phyloP scores from a whole-genome alignment of 2,888 invertebrate genomes.

The Apodemia mormo region DNA sequence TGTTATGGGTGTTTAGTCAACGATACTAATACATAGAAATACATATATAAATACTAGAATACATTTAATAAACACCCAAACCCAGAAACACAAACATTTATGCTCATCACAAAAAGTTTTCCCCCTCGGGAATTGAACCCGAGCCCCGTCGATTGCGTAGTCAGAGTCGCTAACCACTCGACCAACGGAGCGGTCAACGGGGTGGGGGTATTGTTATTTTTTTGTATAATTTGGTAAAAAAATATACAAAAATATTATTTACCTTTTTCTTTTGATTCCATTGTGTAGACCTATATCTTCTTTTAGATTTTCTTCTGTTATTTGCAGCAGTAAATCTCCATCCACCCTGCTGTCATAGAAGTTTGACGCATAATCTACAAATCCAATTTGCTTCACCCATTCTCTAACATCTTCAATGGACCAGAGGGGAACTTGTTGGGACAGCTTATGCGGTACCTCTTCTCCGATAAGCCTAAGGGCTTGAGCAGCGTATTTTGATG shows the following conservation, averaged over 20 bases:
- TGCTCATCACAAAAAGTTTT: too few relatives aligned
- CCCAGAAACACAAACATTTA: too few relatives aligned
- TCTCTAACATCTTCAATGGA: constrained; percentile 97
- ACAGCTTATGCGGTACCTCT: constrained; percentile 97
- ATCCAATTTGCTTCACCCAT: constrained; percentile 99
- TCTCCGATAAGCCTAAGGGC: constrained; percentile 96
- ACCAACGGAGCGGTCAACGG: too few relatives aligned
- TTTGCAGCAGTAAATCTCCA: constrained; percentile 95
- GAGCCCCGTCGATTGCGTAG: too few relatives aligned
- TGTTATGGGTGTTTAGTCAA: too few relatives aligned
- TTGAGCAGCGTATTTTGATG: constrained; percentile 97
- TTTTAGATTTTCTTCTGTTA: constrained; percentile 94
- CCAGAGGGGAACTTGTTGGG: constrained; percentile 99
- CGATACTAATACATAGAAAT: too few relatives aligned
- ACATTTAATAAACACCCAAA: too few relatives aligned
- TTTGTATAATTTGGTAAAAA: background rate
- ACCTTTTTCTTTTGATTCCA: constrained; percentile 95
- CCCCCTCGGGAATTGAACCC: too few relatives aligned
- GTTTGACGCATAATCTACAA: constrained; percentile 89
- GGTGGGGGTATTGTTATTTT: too few relatives aligned
- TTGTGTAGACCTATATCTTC: constrained; percentile 96
- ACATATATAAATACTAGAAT: too few relatives aligned
- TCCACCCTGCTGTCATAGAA: constrained; percentile 97
- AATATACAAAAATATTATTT: constrained; percentile 29
- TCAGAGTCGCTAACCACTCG: too few relatives aligned